A percentile compares a stretch with the other conserved stretches of the same genome.
phyloP scores from a whole-genome alignment of 2,888 invertebrate species.

The Bugulina stolonifera region DNA sequence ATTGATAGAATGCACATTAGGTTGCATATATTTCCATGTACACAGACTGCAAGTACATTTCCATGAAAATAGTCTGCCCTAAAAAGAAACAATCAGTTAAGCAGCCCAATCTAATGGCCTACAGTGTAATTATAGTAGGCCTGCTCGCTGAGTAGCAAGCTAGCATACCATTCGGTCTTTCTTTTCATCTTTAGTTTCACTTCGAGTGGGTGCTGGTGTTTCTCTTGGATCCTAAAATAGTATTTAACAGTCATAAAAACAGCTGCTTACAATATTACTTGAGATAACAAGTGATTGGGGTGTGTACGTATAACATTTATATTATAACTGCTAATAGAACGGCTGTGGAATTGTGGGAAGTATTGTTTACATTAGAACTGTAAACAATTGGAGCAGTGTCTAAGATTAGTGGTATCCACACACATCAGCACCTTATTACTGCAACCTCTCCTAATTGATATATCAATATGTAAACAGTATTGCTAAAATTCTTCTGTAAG shows the following conservation, averaged over 20 bases:
- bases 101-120: too few relatives aligned
- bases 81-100: too few relatives aligned
- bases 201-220: conserved; percentile 88
- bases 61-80: too few relatives aligned
- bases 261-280: neutral
- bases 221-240: conserved; percentile 79
- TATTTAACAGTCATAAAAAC: neutral
- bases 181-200: conserved; percentile 90
- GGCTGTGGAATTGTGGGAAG: neutral
- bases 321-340: neutral
- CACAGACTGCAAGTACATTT: too few relatives aligned
- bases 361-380: neutral
- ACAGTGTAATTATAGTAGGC: too few relatives aligned
- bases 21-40: too few relatives aligned
- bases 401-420: neutral
- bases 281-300: too few relatives aligned
- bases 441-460: neutral
- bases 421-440: neutral
- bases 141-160: too few relatives aligned
- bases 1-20: too few relatives aligned
- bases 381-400: neutral
- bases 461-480: neutral
- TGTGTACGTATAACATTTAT: neutral
- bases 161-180: conserved; percentile 66
- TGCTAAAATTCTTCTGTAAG: too few relatives aligned